These are phyloP conservation scores for Yponomeuta sedellus DNA, from an alignment of 2,888 invertebrate species.

Conservation along the genomic window DNA sequence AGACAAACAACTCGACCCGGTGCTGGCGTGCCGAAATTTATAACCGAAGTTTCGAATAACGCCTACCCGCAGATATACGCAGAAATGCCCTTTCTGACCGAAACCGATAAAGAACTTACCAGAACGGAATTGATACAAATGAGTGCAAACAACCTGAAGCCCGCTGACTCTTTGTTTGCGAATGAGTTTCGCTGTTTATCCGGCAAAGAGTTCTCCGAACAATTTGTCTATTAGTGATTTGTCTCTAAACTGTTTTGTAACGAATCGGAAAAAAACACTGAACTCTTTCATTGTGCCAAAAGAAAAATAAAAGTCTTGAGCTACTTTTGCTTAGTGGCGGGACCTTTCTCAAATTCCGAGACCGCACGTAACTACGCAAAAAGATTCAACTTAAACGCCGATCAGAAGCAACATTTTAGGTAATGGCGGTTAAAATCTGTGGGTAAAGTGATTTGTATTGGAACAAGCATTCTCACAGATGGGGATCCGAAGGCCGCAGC, in stretches of 20 bases:
- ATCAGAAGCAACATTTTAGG: not conserved
- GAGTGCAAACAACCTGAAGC: slow-evolving; percentile 37
- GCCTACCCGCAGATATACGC: slow-evolving; percentile 33
- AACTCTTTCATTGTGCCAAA: not conserved
- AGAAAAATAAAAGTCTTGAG: not conserved
- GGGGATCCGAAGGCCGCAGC: slow-evolving; percentile 26
- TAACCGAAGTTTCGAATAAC: slow-evolving; percentile 55
- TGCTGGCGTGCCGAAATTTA: slow-evolving; percentile 49
- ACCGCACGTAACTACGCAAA: not conserved
- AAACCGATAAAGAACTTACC: slow-evolving; percentile 47
- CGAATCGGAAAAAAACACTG: not conserved
- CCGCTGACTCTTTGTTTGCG: slow-evolving; percentile 19
- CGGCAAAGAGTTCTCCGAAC: not conserved
- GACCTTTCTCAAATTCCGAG: not conserved
- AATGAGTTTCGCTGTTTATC: slow-evolving; percentile 13
- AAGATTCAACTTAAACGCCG: not conserved
- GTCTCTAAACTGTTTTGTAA: not conserved
- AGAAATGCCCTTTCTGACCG: slow-evolving; percentile 35
- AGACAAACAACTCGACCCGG: slow-evolving; percentile 49
- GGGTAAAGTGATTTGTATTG: not conserved
- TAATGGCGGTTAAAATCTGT: not conserved
- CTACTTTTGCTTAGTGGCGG: not conserved
- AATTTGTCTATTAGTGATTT: not conserved
- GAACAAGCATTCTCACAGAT: slow-evolving; percentile 1
- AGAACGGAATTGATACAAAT: slow-evolving; percentile 48